A percentile compares a stretch with the other conserved stretches of the same genome.
Evolutionary conservation across 2,797 vertebrate genomes (phyloP).

Genomic region (Limosa lapponica): DNA sequence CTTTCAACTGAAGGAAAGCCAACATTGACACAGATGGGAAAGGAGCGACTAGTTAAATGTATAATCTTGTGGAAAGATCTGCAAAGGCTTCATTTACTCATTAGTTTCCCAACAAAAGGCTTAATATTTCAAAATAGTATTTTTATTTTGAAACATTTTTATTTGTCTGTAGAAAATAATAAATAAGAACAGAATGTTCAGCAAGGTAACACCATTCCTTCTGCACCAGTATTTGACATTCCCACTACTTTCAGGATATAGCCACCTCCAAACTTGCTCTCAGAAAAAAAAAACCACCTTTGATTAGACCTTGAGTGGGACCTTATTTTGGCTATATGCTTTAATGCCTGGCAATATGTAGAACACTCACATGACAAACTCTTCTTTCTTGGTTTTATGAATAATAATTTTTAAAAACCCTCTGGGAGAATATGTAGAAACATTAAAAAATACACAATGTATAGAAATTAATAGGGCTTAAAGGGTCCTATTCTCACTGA

Average conservation of each 20-base stretch:
- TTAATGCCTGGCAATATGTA: background rate
- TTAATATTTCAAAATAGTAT: background rate
- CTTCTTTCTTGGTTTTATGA: background rate
- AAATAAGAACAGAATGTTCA: background rate
- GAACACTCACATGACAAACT: background rate
- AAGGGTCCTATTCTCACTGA: background rate
- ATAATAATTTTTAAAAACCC: background rate
- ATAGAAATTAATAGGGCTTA: background rate
- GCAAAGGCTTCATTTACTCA: background rate
- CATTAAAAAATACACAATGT: background rate
- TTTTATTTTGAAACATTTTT: background rate
- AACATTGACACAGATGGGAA: background rate
- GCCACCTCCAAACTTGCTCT: background rate
- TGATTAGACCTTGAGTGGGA: background rate
- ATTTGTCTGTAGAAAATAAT: background rate
- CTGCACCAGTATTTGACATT: background rate
- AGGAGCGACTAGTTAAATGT: background rate
- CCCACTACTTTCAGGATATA: background rate
- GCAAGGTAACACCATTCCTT: background rate
- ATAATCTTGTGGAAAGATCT: background rate
- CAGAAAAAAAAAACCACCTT: background rate
- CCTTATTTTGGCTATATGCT: background rate
- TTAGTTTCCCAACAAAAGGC: background rate
- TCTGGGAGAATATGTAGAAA: background rate
- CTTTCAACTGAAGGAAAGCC: background rate